phyloP scores from a whole-genome alignment of 1,140 invertebrate genomes.

The Drosophila auraria region DNA sequence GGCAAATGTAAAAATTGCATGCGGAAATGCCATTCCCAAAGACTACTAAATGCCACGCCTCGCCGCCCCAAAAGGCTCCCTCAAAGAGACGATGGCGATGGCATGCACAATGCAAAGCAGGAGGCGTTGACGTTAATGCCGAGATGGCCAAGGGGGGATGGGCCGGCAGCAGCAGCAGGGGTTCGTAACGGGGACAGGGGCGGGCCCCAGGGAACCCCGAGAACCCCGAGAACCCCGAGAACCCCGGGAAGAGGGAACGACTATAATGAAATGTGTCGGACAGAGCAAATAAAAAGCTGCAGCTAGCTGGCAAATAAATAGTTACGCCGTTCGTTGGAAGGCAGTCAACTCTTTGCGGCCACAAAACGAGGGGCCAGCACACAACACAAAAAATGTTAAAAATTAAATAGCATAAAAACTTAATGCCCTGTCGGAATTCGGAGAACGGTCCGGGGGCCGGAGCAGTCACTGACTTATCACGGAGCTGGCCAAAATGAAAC shows the following conservation, averaged over 20 bases:
- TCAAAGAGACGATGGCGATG: constrained; percentile 18
- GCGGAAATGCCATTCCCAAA: constrained; percentile 80
- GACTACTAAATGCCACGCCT: constrained; percentile 71
- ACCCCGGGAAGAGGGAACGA: constrained; percentile 2
- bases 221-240: no score
- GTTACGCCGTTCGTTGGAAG: constrained; percentile 71
- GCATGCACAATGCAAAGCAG: constrained; percentile 70
- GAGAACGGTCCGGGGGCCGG: constrained; percentile 34
- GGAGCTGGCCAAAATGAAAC: constrained; percentile 34
- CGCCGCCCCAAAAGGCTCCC: constrained; percentile 6
- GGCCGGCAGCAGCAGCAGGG: neutral
- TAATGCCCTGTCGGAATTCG: constrained; percentile 78
- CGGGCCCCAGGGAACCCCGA: neutral
- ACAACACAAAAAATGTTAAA: constrained; percentile 63
- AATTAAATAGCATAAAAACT: constrained; percentile 84
- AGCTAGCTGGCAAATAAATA: constrained; percentile 72
- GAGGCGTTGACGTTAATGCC: constrained; percentile 44
- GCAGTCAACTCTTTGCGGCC: constrained; percentile 72
- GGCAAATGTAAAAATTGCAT: constrained; percentile 78
- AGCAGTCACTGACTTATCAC: constrained; percentile 30
- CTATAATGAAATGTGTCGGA: constrained; percentile 79
- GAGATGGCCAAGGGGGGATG: constrained; percentile 13
- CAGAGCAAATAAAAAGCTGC: constrained; percentile 73
- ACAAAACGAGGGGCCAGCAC: constrained; percentile 53
- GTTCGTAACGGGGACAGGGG: neutral